Conservation (phyloP, 2,797 vertebrate genomes). For the Decapterus maruadsi region DNA sequence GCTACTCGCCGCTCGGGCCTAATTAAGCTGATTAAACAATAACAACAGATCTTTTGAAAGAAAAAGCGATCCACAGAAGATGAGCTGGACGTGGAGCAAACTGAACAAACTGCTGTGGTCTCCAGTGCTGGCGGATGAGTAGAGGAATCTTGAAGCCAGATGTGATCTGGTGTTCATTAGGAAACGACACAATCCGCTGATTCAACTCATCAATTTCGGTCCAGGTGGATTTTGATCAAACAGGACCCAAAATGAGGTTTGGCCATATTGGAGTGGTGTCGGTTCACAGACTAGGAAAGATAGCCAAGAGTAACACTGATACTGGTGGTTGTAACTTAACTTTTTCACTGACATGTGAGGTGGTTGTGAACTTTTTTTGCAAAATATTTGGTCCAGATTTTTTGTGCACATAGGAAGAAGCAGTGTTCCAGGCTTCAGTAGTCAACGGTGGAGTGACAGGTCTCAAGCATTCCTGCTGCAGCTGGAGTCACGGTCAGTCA, state of each 20-base stretch:
- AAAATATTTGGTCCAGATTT: not conserved
- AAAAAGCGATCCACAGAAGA: not conserved
- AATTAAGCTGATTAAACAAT: conserved; percentile 9
- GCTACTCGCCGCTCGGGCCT: too few species aligned
- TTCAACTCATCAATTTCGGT: not conserved
- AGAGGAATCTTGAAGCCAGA: conserved; percentile 11
- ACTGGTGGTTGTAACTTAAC: conserved; percentile 13
- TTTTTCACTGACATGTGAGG: not conserved
- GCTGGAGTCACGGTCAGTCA: not conserved
- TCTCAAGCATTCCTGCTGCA: conserved; percentile 18
- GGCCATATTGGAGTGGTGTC: not conserved
- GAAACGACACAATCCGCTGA: not conserved
- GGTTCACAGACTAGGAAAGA: not conserved
- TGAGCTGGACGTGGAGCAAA: conserved; percentile 14
- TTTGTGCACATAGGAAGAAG: not conserved
- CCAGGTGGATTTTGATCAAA: not conserved
- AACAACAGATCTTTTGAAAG: not conserved
- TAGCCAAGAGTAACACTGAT: conserved; percentile 7
- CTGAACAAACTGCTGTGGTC: not conserved
- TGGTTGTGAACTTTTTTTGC: not conserved
- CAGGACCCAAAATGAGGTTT: not conserved
- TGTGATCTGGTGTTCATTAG: not conserved
- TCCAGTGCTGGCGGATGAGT: conserved; percentile 5
- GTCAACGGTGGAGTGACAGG: not conserved
- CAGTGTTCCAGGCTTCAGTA: conserved; percentile 7